Evolutionary conservation across 1,140 invertebrate species (phyloP), one percentile per base, ranked within the genome.

Genomic region (Mizuhopecten yessoensis): DNA sequence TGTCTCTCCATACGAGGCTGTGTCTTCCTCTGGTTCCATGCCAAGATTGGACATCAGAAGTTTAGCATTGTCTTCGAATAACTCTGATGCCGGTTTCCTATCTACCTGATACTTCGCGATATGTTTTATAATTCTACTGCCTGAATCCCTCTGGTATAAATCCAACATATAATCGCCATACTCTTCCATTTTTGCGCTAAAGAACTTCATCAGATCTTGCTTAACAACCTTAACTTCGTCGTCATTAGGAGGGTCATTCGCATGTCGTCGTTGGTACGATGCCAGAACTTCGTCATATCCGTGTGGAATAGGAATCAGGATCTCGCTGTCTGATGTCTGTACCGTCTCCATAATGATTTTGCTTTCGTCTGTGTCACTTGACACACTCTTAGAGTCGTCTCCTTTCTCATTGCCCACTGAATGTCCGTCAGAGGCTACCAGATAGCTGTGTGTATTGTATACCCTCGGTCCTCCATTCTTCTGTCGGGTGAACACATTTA

Each of bases 51-150:
- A 93, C 92, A 94, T 94, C 34, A 95, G 88, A 86, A 94, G 93
- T 33, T 95, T 93, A 42, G 95, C 93, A 86, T 95, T 94, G 88
- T 94, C 93, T 39, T 94, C 92, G 90, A 95, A 96, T 34, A 96
- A 92, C 89, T 96, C 95, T 33, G 90, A 91, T 33, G 95, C 94
- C 3, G 95, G 94, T 88, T 94, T 93, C 39, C 95, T 91, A 87
- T 95, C 95, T 0, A 96, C 92, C 87, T 96, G 95, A 87, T 96
- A 96, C 89, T 94, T 94, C 29, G 95, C 94, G n/a, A 95, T 93
- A 20, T 94, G 93, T 86, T 49, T 89, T 11, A 92, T 33, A 33
- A 92, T 57, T 7, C 90, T 92, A 36, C 93, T 93, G 33, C 92
- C 93, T 29, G 57, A 75, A 36, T 94, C 93, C 86, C 92, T 91